Evolutionary conservation across 1,140 invertebrate genomes (phyloP).

Genomic region (Wasmannia auropunctata): DNA sequence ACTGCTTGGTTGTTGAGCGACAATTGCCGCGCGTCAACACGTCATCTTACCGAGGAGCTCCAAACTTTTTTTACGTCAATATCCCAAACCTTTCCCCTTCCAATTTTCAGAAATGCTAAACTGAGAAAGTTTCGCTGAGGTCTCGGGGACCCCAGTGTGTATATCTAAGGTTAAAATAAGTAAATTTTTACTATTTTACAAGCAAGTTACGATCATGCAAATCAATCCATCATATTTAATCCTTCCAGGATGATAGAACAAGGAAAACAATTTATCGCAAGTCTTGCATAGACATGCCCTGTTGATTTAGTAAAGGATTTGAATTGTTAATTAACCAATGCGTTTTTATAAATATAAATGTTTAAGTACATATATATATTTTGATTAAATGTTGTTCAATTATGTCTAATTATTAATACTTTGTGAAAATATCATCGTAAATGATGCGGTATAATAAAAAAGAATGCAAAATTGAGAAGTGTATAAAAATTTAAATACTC

Average conservation of each 20-base stretch:
- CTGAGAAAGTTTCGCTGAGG: too few species aligned
- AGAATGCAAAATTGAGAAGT: neutral
- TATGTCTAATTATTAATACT: neutral
- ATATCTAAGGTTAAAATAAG: too few species aligned
- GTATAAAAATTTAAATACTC: slow-evolving; percentile 2
- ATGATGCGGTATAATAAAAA: neutral
- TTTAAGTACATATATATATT: neutral
- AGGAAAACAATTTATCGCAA: neutral
- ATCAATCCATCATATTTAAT: neutral
- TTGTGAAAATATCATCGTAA: neutral
- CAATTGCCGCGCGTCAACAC: too few species aligned
- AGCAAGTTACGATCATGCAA: neutral
- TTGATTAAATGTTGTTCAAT: neutral
- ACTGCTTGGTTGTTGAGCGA: too few species aligned
- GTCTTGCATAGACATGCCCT: neutral
- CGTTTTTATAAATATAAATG: neutral
- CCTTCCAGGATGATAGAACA: neutral
- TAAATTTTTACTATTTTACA: neutral
- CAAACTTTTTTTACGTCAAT: too few species aligned
- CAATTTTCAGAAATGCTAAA: too few species aligned
- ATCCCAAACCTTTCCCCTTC: too few species aligned
- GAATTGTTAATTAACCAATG: slow-evolving; percentile 1
- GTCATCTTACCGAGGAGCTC: too few species aligned
- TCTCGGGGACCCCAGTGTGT: too few species aligned
- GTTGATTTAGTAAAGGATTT: neutral